Evolutionary conservation across 2,113 vertebrate species (phyloP).

Genomic region (Macquaria australasica): DNA sequence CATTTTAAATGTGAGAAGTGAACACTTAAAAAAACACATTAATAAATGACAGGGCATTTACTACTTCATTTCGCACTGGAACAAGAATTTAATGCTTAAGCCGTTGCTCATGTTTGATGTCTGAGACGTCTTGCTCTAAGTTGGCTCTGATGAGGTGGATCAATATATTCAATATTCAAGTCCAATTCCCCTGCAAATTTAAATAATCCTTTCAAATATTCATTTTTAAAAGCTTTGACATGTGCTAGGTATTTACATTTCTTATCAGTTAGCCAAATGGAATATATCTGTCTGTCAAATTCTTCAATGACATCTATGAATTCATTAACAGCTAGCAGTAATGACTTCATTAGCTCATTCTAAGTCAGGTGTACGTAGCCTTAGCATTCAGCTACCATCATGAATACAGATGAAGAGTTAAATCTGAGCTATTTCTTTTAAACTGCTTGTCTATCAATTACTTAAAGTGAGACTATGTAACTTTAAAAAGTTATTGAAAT

Average conservation of each 20-base stretch:
- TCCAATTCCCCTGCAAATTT: neutral
- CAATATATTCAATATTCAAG: neutral
- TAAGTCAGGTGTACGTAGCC: neutral
- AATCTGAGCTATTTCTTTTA: neutral
- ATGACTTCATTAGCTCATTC: constrained; percentile 3
- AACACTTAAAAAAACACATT: constrained; percentile 40
- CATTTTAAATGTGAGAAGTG: constrained; percentile 9
- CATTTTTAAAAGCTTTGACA: neutral
- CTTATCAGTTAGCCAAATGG: neutral
- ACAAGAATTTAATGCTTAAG: constrained; percentile 22
- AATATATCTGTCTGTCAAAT: neutral
- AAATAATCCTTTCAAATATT: constrained; percentile 2
- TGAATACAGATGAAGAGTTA: neutral
- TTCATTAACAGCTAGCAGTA: neutral
- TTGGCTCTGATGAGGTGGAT: constrained; percentile 2
- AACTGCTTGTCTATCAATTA: neutral
- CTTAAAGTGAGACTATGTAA: neutral
- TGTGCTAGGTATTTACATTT: constrained; percentile 10
- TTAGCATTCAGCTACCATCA: neutral
- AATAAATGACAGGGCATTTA: constrained; percentile 35
- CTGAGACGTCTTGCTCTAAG: neutral
- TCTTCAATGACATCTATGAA: neutral
- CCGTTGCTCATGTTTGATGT: constrained; percentile 7
- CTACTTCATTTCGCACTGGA: neutral
- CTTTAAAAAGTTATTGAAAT: neutral